Conservation (phyloP, 2,888 invertebrate genomes). For the Scaptomyza cyrtandrae region DNA sequence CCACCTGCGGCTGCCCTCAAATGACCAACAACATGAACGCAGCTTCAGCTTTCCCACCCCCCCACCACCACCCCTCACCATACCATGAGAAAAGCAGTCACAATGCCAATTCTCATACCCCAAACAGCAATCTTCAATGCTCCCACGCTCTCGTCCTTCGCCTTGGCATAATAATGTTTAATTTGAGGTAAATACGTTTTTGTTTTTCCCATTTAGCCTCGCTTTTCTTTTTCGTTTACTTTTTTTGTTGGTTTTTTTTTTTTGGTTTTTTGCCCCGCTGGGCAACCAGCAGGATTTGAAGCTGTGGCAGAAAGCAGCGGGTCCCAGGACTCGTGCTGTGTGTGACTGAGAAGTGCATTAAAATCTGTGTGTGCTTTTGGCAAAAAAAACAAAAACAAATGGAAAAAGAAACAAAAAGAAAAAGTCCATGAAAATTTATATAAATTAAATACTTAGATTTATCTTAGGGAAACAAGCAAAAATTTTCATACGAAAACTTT, state of each 20-base stretch:
- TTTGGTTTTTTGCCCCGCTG: conserved; percentile 45
- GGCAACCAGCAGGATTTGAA: conserved; percentile 32
- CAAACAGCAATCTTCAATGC: conserved; percentile 17
- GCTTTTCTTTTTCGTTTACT: conserved; percentile 18
- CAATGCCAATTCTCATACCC: conserved; percentile 16
- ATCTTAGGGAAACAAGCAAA: neutral
- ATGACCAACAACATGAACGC: conserved; percentile 67
- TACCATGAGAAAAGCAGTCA: conserved; percentile 1
- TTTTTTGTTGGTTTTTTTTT: conserved; percentile 1
- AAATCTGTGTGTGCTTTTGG: conserved; percentile 56
- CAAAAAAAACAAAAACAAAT: neutral
- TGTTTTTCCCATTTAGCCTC: conserved; percentile 59
- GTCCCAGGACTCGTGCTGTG: conserved; percentile 26
- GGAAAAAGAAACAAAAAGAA: conserved; percentile 20
- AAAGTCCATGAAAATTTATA: conserved; percentile 11
- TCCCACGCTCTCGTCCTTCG: conserved; percentile 7
- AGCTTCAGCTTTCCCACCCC: conserved; percentile 31
- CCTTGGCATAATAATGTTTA: conserved; percentile 83
- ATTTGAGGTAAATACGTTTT: conserved; percentile 83
- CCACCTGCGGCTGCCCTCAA: conserved; percentile 79
- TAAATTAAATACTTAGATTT: conserved; percentile 45
- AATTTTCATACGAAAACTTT: no score
- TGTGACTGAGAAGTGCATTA: conserved; percentile 65
- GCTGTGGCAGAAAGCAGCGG: conserved; percentile 14
- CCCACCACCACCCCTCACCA: conserved; percentile 9